Percentiles rank a stretch among this genome's conserved stretches.
Evolutionary conservation across 2,113 vertebrate genomes (phyloP).

Genomic region (Lophochroa leadbeateri): DNA sequence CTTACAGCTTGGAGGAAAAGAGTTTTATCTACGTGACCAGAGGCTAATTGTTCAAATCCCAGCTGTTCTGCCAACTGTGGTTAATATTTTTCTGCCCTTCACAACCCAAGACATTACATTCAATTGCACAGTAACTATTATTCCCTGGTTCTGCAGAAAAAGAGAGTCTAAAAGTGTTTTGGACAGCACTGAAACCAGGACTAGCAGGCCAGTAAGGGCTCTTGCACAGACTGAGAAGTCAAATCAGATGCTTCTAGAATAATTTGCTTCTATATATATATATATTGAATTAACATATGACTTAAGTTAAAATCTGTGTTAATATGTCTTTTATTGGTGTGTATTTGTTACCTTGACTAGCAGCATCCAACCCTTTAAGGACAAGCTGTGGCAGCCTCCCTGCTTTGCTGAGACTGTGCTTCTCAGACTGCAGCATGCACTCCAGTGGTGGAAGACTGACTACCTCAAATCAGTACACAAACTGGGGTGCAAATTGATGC

Average conservation of each 20-base stretch:
- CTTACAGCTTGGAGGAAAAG: not conserved
- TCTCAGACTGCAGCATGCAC: not conserved
- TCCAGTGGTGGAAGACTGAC: not conserved
- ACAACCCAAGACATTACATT: slow-evolving; percentile 24
- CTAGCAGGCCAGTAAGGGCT: not conserved
- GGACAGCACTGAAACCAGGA: not conserved
- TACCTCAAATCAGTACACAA: not conserved
- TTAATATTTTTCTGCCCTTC: slow-evolving; percentile 60
- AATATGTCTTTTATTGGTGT: not conserved
- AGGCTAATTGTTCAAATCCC: slow-evolving; percentile 64
- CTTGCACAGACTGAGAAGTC: not conserved
- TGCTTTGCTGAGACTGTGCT: not conserved
- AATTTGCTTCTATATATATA: not conserved
- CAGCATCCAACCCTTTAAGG: not conserved
- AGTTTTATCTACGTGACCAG: slow-evolving; percentile 27
- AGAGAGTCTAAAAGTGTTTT: not conserved
- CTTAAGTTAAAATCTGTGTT: not conserved
- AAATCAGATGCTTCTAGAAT: not conserved
- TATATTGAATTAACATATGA: not conserved
- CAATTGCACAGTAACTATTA: not conserved
- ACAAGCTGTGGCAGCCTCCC: not conserved
- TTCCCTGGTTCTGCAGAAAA: not conserved
- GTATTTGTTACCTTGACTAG: not conserved
- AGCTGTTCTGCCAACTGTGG: slow-evolving; percentile 64
- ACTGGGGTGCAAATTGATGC: not conserved